phyloP scores from a whole-genome alignment of 1,140 invertebrate species.

The Heliconius melpomene region DNA sequence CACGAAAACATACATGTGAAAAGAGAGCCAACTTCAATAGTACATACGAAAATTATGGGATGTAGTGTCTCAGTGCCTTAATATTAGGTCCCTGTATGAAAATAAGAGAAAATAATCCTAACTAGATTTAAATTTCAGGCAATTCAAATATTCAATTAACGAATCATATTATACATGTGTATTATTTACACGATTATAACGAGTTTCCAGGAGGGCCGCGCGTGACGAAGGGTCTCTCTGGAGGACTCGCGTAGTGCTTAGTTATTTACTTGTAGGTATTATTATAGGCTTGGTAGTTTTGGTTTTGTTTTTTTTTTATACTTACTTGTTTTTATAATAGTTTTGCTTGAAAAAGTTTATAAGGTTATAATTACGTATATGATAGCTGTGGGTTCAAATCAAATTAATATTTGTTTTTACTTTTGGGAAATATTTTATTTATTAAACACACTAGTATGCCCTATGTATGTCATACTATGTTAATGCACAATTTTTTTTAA shows the following conservation, averaged over 20 bases:
- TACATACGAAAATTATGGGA: too few relatives aligned
- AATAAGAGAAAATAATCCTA: neutral
- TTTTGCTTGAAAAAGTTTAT: neutral
- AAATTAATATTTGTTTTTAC: too few relatives aligned
- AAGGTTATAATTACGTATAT: neutral
- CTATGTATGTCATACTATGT: too few relatives aligned
- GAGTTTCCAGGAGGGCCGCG: constrained; percentile 10
- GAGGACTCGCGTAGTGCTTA: neutral
- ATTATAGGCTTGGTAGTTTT: neutral
- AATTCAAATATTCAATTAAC: neutral
- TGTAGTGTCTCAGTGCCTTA: too few relatives aligned
- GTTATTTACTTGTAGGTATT: neutral
- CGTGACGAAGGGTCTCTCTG: constrained; percentile 10
- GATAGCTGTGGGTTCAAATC: too few relatives aligned
- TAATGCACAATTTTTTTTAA: too few relatives aligned
- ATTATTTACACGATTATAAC: constrained; percentile 1
- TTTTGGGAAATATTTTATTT: too few relatives aligned
- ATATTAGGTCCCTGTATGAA: too few relatives aligned
- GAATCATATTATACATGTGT: neutral
- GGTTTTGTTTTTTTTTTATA: neutral
- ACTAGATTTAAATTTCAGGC: neutral
- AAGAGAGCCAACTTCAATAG: too few relatives aligned
- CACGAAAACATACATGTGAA: too few relatives aligned
- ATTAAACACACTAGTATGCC: too few relatives aligned
- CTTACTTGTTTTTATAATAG: neutral